Percentiles rank a stretch among this genome's conserved stretches.
Conservation (phyloP, 2,888 invertebrate species). For the Plagodis pulveraria region DNA sequence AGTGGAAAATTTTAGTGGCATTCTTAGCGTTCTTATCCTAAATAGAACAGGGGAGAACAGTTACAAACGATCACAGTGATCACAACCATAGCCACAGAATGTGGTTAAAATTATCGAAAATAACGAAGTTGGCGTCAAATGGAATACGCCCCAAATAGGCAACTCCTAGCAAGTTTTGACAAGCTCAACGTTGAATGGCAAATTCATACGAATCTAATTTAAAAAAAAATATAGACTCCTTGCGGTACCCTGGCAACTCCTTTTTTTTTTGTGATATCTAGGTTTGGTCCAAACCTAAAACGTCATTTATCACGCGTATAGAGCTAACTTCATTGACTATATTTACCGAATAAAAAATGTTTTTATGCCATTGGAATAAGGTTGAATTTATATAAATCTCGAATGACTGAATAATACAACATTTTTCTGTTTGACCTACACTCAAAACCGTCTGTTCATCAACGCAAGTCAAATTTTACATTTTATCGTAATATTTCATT, state of each 20-base stretch:
- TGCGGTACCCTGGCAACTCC: slow-evolving; percentile 17
- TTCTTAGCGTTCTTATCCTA: too few species aligned
- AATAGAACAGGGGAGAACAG: too few species aligned
- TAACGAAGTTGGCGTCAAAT: too few species aligned
- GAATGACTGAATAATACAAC: background rate
- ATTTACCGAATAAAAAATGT: slow-evolving; percentile 14
- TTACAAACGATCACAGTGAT: too few species aligned
- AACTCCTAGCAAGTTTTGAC: too few species aligned
- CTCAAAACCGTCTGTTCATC: slow-evolving; percentile 58
- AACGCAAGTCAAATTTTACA: slow-evolving; percentile 75
- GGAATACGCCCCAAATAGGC: too few species aligned
- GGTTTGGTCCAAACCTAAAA: slow-evolving; percentile 8
- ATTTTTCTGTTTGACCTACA: slow-evolving; percentile 27
- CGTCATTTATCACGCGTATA: slow-evolving; percentile 32
- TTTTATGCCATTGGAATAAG: background rate
- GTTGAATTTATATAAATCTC: slow-evolving; percentile 3
- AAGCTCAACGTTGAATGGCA: too few species aligned
- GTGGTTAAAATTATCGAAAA: too few species aligned
- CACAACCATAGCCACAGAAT: too few species aligned
- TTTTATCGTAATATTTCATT: slow-evolving; percentile 77
- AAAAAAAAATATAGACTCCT: too few species aligned
- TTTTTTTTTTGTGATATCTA: background rate
- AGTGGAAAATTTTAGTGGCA: too few species aligned
- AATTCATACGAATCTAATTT: too few species aligned
- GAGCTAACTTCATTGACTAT: slow-evolving; percentile 27